These are phyloP conservation scores for Acleris literana DNA, from an alignment of 2,888 invertebrate species.

Conservation along the genomic window DNA sequence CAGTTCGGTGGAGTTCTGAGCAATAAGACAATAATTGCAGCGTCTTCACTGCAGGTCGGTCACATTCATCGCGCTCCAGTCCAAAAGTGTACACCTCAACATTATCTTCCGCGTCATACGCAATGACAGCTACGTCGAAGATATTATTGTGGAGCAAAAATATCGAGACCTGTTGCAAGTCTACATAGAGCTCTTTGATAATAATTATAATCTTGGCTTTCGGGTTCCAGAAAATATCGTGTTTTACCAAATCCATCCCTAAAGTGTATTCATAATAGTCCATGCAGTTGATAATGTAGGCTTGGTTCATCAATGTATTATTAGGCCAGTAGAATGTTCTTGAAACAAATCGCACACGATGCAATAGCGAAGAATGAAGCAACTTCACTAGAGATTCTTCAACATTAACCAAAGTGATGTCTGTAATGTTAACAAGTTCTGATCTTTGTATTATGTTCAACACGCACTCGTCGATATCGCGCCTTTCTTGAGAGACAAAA, in stretches of 20 bases:
- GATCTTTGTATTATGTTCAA: constrained; percentile 11
- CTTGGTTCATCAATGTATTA: constrained; percentile 39
- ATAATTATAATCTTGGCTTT: constrained; percentile 50
- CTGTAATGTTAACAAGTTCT: constrained; percentile 21
- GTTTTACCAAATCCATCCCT: constrained; percentile 41
- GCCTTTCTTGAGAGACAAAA: not conserved
- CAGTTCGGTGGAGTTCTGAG: constrained; percentile 28
- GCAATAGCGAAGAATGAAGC: constrained; percentile 41
- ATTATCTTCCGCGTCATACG: constrained; percentile 34
- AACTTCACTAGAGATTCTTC: constrained; percentile 40
- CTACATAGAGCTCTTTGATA: constrained; percentile 39
- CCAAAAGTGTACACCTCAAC: constrained; percentile 39
- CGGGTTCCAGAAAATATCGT: constrained; percentile 51
- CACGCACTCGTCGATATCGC: constrained; percentile 20
- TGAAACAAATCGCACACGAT: constrained; percentile 43
- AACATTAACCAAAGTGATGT: constrained; percentile 47
- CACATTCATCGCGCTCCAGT: constrained; percentile 30
- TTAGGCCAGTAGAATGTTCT: constrained; percentile 43
- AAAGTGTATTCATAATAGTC: constrained; percentile 44
- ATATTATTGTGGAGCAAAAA: constrained; percentile 46
- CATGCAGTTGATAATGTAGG: constrained; percentile 47
- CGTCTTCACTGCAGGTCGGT: constrained; percentile 18
- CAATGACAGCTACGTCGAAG: constrained; percentile 41
- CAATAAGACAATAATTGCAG: constrained; percentile 13
- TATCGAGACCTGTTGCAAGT: constrained; percentile 40